Evolutionary conservation across 2,113 vertebrate species (phyloP), one percentile per base, ranked within the genome.

Genomic region (Carassius gibelio): DNA sequence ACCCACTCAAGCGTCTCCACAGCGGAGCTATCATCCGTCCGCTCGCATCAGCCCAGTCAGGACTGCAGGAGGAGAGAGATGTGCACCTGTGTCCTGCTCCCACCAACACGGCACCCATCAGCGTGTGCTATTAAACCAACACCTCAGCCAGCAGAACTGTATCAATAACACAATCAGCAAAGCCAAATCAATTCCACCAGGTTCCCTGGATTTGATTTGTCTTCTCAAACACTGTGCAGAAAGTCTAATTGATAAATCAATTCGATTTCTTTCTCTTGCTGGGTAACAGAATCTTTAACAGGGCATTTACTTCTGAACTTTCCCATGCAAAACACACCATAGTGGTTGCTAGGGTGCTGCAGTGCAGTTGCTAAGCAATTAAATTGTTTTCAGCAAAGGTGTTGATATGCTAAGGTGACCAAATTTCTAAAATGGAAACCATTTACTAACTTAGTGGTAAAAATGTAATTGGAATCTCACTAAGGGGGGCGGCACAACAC

Each of bases 111-210:
- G 48, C 13, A 5, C 5, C 75, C 42, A 14, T 75, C 45, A 23
- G 23, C 75, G 34, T 34, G 48, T 52, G 75, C 74, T 55, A 14
- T 57, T 13, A 66, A 66, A 81, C 19, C 78, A 81, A 10, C 10
- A 4, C 19, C n/a, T n/a, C n/a, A 23, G 34, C 76, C 21, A 36
- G 62, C 79, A 81, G 23, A 81, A 81, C 15, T 5, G 7, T 30
- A 55, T 69, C 79, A 36, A 69, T 81, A 69, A 13, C 50, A 76
- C 30, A 69, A 68, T 81, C 80, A 69, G 55, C 55, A 69, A 6
- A 13, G 62, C 42, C 13, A 81, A 68, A 81, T 21, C 9, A 17
- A 66, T 52, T 68, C 17, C 61, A 66, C 17, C 45, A 69, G 14
- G 17, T 69, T 17, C 45, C 23, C 45, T 68, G 17, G 36, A 69